Conservation (phyloP, 2,797 vertebrate species). For the Lophotriccus pileatus region DNA sequence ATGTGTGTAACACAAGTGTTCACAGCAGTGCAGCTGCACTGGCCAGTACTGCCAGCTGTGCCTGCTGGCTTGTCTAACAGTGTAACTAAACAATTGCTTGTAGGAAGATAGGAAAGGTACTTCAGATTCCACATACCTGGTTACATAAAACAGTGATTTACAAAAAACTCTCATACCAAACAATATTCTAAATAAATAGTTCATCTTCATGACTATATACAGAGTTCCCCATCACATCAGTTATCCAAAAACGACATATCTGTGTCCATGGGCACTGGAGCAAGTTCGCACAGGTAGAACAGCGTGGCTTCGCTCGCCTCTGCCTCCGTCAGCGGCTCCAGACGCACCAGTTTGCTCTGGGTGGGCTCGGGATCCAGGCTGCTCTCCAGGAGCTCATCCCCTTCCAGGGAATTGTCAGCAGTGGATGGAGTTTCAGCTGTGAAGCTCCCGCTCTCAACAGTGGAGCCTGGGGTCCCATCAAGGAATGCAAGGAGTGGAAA, state of each 20-base stretch:
- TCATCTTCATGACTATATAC: constrained; percentile 83
- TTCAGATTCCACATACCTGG: constrained; percentile 66
- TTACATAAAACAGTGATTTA: constrained; percentile 76
- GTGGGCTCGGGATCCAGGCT: constrained; percentile 71
- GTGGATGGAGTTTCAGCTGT: constrained; percentile 49
- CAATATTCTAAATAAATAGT: constrained; percentile 86
- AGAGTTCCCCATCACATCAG: constrained; percentile 47
- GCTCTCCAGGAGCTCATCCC: constrained; percentile 81
- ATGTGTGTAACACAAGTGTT: background rate
- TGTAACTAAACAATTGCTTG: constrained; percentile 4
- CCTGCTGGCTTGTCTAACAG: background rate
- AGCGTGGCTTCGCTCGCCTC: constrained; percentile 90
- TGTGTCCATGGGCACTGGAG: constrained; percentile 77
- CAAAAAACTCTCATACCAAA: constrained; percentile 78
- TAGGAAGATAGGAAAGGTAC: constrained; percentile 51
- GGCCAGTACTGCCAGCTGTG: constrained; percentile 14
- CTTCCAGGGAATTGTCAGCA: constrained; percentile 68
- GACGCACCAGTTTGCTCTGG: constrained; percentile 88
- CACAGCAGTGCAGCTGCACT: background rate
- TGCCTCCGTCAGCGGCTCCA: constrained; percentile 92
- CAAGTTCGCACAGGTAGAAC: constrained; percentile 93
- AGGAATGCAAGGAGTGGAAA: constrained; percentile 91
- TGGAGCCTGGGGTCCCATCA: constrained; percentile 81
- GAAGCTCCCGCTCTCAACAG: constrained; percentile 69
- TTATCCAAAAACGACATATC: constrained; percentile 80